Base-by-base conservation (phyloP, 2,113 vertebrate species). In the Clarias magur region DNA sequence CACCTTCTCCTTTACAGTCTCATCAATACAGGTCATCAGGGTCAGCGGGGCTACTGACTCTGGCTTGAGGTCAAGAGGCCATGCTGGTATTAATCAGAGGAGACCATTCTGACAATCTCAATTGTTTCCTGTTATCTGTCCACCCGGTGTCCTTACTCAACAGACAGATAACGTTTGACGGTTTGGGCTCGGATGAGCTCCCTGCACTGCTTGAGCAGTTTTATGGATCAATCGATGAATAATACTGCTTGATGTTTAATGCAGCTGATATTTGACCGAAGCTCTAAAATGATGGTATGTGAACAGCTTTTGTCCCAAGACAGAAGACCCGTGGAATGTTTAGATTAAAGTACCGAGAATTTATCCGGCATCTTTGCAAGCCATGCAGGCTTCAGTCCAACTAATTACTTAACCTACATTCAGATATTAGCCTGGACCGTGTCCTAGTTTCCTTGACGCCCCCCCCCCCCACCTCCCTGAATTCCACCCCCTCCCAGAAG, bases 341-440 rank as follows among this genome's bases (percentile, higher is more conserved):
- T 87, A 81, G 78, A 88, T 86, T 87, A 83, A 88, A 62, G 48
- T 85, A 78, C 59, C 21, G 48, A 80, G 85, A 85, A 87, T 88
- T 78, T 70, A 70, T 82, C 78, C 87, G 27, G 16, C 23, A 75
- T 81, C 81, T 86, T 70, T 75, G 84, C 59, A 34, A 84, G 84
- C 62, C 54, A 42, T 53, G 78, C 79, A 85, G 80, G 87, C 89
- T 90, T 86, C 70, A 67, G 81, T 88, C 89, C 87, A 86, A 84
- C 76, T 88, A 86, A 90, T 90, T 88, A 90, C 87, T 88, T 88
- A 90, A 87, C 87, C 85, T 90, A 87, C 82, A 80, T 87, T 85
- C 78, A 82, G 78, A 88, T 87, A 82, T 88, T 87, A 87, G 76
- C 82, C 84, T 76, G 76, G 76, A n/a, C 48, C 80, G 21, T 90